A percentile compares a stretch with the other conserved stretches of the same genome.
phyloP scores from a whole-genome alignment of 2,888 invertebrate species.

The Drosophila kambysellisi region DNA sequence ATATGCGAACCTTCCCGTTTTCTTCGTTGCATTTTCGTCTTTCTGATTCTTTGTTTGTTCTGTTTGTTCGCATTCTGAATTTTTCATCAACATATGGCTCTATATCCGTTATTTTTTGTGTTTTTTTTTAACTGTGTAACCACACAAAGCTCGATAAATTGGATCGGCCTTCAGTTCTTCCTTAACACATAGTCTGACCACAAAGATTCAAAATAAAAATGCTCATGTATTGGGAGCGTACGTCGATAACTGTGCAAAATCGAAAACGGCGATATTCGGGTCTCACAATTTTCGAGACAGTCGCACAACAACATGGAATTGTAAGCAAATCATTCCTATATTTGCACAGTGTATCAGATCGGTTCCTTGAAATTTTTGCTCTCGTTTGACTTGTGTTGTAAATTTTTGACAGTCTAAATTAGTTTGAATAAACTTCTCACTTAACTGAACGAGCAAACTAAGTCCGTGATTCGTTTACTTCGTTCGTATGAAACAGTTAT shows the following conservation, averaged over 20 bases:
- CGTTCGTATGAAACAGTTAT: neutral
- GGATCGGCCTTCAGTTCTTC: conserved; percentile 49
- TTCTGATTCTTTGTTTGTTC: conserved; percentile 11
- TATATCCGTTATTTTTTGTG: conserved; percentile 17
- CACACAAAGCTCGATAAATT: conserved; percentile 7
- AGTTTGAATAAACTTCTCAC: neutral
- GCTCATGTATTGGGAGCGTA: neutral
- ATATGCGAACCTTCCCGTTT: conserved; percentile 51
- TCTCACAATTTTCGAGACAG: neutral
- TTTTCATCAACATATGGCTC: neutral
- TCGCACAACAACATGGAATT: neutral
- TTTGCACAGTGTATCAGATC: neutral
- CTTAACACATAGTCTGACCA: neutral
- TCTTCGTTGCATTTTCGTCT: conserved; percentile 9
- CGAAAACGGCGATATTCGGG: neutral
- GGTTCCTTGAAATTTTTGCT: neutral
- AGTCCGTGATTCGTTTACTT: neutral
- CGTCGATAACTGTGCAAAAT: neutral
- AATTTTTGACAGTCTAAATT: neutral
- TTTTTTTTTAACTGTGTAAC: neutral
- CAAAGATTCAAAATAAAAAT: neutral
- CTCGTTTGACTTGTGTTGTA: neutral
- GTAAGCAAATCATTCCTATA: neutral
- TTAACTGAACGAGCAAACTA: neutral
- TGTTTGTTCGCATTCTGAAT: conserved; percentile 18